Percentiles rank a stretch among this genome's conserved stretches.
These are phyloP conservation scores for Gallinago media DNA, from an alignment of 2,113 vertebrate species.

Conservation along the genomic window DNA sequence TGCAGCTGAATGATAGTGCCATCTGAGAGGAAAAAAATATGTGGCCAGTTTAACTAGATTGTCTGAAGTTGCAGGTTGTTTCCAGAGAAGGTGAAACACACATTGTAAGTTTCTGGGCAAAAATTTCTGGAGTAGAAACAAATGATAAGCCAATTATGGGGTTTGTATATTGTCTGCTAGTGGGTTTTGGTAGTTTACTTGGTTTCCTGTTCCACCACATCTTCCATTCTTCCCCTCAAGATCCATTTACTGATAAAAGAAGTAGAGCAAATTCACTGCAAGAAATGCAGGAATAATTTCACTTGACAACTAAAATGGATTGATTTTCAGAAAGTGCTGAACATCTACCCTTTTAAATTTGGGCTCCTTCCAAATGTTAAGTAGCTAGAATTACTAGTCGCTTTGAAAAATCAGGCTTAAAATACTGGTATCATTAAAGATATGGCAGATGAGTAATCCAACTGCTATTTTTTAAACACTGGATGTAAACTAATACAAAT, in stretches of 20 bases:
- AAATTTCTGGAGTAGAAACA: not conserved
- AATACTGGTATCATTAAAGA: constrained; percentile 40
- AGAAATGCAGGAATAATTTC: not conserved
- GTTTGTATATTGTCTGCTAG: not conserved
- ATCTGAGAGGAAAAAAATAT: not conserved
- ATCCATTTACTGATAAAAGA: not conserved
- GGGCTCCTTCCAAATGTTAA: constrained; percentile 32
- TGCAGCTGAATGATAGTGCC: not conserved
- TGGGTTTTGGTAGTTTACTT: not conserved
- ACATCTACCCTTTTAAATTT: constrained; percentile 29
- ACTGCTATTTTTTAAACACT: not conserved
- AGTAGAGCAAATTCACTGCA: not conserved
- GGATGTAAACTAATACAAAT: constrained; percentile 52
- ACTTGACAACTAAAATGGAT: not conserved
- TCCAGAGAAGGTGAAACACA: not conserved
- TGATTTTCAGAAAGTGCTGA: constrained; percentile 29
- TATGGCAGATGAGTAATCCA: constrained; percentile 38
- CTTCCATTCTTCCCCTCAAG: not conserved
- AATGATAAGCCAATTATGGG: not conserved
- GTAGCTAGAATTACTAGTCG: constrained; percentile 7
- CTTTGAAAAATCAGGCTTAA: constrained; percentile 50
- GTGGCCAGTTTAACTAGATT: not conserved
- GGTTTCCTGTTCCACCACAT: not conserved
- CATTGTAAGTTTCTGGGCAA: not conserved
- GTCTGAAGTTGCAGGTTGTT: not conserved